phyloP scores from a whole-genome alignment of 1,140 invertebrate species.

The Philotrypesis tridentata region DNA sequence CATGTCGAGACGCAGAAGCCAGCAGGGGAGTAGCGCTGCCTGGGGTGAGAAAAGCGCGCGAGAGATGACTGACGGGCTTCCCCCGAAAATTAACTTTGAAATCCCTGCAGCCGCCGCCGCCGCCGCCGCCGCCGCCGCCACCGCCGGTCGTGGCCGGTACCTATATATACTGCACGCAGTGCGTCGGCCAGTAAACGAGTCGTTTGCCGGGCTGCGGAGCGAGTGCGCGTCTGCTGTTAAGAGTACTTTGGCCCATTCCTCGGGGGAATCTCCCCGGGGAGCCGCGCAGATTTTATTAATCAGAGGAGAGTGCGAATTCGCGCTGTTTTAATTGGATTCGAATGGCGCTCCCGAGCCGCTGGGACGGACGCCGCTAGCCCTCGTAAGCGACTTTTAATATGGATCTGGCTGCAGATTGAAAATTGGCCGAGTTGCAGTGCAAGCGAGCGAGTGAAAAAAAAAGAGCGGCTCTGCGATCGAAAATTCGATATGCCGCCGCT shows the following conservation, averaged over 20 bases:
- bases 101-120: slow-evolving; percentile 63
- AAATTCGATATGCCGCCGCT: background rate
- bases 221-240: slow-evolving; percentile 11
- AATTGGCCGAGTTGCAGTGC: too few relatives aligned
- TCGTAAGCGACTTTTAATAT: slow-evolving; percentile 15
- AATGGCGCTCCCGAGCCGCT: slow-evolving; percentile 17
- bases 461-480: background rate
- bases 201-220: slow-evolving; percentile 53
- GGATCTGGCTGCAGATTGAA: too few relatives aligned
- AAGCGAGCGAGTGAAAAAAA: too few relatives aligned
- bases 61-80: slow-evolving; percentile 62
- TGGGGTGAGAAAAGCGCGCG: slow-evolving; percentile 51
- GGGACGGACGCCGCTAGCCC: background rate
- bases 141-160: too few relatives aligned
- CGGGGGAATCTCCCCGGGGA: slow-evolving; percentile 27
- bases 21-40: slow-evolving; percentile 45
- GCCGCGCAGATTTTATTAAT: slow-evolving; percentile 47
- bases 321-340: slow-evolving; percentile 35
- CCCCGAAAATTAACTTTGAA: slow-evolving; percentile 69
- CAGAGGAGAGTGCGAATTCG: slow-evolving; percentile 37
- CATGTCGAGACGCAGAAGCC: slow-evolving; percentile 67
- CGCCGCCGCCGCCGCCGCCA: background rate
- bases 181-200: slow-evolving; percentile 60
- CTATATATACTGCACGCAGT: too few relatives aligned
- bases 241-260: slow-evolving; percentile 37